Evolutionary conservation across 2,888 invertebrate species (phyloP).

Genomic region (Mesodorylaimus sp.): DNA sequence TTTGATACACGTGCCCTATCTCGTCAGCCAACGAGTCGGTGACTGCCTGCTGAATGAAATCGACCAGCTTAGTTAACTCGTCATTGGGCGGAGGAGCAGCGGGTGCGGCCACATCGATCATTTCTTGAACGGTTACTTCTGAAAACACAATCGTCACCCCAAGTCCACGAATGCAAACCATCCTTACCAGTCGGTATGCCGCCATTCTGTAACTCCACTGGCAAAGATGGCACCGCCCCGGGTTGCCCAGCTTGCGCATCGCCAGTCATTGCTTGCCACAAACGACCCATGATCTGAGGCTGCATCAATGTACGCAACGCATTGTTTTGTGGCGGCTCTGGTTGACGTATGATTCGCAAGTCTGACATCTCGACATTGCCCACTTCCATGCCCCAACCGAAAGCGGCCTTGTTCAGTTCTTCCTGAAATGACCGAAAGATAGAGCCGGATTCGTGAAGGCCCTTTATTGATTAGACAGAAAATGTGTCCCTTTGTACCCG

Average conservation of each 20-base stretch:
- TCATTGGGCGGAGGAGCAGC: too few relatives aligned
- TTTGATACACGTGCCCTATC: conserved; percentile 24
- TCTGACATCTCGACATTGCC: conserved; percentile 31
- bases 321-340: background rate
- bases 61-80: background rate
- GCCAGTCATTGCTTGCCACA: background rate
- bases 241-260: too few relatives aligned
- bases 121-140: too few relatives aligned
- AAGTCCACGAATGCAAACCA: too few relatives aligned
- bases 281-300: background rate
- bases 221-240: too few relatives aligned
- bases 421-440: conserved; percentile 19
- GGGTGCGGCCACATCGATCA: too few relatives aligned
- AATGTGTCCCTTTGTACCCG: too few relatives aligned
- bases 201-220: too few relatives aligned
- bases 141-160: too few relatives aligned
- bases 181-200: too few relatives aligned
- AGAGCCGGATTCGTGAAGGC: too few relatives aligned
- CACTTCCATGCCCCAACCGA: conserved; percentile 31
- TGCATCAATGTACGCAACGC: background rate
- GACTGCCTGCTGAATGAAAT: conserved; percentile 16
- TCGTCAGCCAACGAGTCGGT: conserved; percentile 22
- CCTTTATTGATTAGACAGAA: too few relatives aligned
- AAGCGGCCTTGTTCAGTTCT: conserved; percentile 29
- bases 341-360: conserved; percentile 12